Percentiles rank a stretch among this genome's conserved stretches.
These are phyloP conservation scores for Sepioteuthis lessoniana DNA, from an alignment of 2,888 invertebrate species.

Conservation along the genomic window DNA sequence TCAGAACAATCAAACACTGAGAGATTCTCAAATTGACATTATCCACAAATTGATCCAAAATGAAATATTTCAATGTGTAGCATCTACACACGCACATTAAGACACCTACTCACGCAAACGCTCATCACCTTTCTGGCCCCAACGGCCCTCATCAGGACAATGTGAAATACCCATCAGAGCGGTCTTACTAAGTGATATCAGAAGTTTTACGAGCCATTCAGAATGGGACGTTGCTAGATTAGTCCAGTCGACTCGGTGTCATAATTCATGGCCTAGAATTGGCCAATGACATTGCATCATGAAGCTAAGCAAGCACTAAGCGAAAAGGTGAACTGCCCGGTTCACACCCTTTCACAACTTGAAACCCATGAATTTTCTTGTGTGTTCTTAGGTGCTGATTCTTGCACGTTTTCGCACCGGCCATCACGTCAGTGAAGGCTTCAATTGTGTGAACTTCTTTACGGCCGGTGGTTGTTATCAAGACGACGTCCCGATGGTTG, in stretches of 20 bases:
- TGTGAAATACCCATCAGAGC: background rate
- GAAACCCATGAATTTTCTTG: background rate
- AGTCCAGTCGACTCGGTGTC: background rate
- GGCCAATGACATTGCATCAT: background rate
- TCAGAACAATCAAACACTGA: too few relatives aligned
- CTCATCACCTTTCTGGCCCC: background rate
- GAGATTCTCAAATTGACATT: too few relatives aligned
- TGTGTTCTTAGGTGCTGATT: background rate
- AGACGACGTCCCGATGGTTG: background rate
- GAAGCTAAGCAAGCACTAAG: background rate
- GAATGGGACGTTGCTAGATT: background rate
- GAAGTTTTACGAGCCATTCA: background rate
- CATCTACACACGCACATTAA: background rate
- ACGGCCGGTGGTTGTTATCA: background rate
- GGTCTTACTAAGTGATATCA: background rate
- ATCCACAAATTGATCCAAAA: too few relatives aligned
- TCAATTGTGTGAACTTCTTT: background rate
- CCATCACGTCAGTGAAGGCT: background rate
- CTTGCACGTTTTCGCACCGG: background rate
- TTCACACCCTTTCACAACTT: background rate
- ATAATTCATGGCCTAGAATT: background rate
- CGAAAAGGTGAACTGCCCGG: background rate
- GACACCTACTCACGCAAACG: background rate
- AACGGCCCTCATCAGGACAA: background rate
- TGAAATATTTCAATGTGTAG: too few relatives aligned